Base-by-base conservation (phyloP, 2,888 invertebrate species). In the Eristalis arbustorum region DNA sequence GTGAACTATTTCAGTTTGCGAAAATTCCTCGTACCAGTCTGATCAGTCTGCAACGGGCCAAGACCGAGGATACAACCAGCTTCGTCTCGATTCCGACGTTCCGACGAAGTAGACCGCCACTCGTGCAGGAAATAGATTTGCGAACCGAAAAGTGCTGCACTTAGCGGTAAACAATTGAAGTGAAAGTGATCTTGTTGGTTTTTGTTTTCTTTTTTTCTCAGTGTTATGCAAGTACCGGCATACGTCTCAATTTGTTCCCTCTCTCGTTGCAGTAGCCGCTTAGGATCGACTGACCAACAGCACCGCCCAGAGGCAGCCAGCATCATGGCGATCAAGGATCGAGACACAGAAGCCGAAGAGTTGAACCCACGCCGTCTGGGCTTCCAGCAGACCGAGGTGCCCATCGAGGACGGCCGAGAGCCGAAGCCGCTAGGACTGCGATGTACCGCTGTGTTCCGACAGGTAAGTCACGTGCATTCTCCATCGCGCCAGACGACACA, bases 401-500 rank as follows among this genome's bases (percentile, higher is more conserved):
- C 3, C 28, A 73, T 74, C 49, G 69, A 80, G 28, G 18, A 49
- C 49, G n/a, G 22, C n/a, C 13, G 13, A 1, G 63, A 78, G 2
- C 31, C 42, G 6, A 88, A 76, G 31, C 89, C 89, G 2, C 25
- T 89, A 6, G 89, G 88, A 57, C 37, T 89, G 10, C 84, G 80
- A 6, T 25, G 37, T 6, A 77, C 25, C 68, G 88, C 89, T 31
- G 88, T 89, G 23, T 83, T 88, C 13, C 83, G 89, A 80, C 89
- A 89, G 87, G 89, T 89, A 82, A 81, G 78, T 73, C 40, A 68
- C 63, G 8, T 28, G 61, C 67, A 61, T 67, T 28, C 40, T 3
- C 34, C n/a, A n/a, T n/a, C 40, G 4, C 31, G 28, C 3, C 34
- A n/a, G 1, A 14, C 23, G 22, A 18, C 56, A 25, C 42, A 37